Conservation (phyloP, 2,888 invertebrate genomes). For the Coelogynopora nodosa region DNA sequence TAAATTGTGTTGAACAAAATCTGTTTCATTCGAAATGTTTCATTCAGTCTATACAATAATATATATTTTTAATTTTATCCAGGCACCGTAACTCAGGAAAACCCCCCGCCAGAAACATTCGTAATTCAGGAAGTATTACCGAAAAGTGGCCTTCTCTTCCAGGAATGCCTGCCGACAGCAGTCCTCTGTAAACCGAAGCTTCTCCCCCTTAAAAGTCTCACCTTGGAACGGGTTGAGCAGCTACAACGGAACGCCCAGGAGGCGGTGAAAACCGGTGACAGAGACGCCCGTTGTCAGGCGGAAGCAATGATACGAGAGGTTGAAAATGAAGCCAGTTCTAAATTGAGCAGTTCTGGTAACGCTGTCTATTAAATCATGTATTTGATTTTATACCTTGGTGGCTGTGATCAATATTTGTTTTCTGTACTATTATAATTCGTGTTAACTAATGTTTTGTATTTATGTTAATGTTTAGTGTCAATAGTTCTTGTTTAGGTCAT, state of each 20-base stretch:
- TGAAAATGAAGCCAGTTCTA: neutral
- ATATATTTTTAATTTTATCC: no score
- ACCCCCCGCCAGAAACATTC: neutral
- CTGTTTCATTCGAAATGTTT: no score
- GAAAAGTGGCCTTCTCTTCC: constrained; percentile 29
- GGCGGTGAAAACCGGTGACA: constrained; percentile 26
- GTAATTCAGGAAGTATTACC: constrained; percentile 31
- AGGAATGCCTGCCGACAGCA: constrained; percentile 7
- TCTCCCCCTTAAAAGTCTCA: constrained; percentile 37
- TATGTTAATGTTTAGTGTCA: no score
- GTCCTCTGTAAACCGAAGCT: constrained; percentile 39
- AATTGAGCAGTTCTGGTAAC: neutral
- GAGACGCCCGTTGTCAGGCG: constrained; percentile 30
- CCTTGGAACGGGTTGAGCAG: constrained; percentile 36
- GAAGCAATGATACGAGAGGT: neutral
- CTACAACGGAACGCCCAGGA: constrained; percentile 39
- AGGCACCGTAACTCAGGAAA: neutral
- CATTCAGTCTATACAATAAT: no score
- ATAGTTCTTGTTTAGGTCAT: no score
- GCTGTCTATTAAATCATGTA: no score
- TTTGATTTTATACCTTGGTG: no score
- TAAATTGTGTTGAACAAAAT: no score
- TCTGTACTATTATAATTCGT: no score
- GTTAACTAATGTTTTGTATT: no score
- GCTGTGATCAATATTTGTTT: no score